Evolutionary conservation across 2,797 vertebrate genomes (phyloP).

Genomic region (Darevskia mixta): DNA sequence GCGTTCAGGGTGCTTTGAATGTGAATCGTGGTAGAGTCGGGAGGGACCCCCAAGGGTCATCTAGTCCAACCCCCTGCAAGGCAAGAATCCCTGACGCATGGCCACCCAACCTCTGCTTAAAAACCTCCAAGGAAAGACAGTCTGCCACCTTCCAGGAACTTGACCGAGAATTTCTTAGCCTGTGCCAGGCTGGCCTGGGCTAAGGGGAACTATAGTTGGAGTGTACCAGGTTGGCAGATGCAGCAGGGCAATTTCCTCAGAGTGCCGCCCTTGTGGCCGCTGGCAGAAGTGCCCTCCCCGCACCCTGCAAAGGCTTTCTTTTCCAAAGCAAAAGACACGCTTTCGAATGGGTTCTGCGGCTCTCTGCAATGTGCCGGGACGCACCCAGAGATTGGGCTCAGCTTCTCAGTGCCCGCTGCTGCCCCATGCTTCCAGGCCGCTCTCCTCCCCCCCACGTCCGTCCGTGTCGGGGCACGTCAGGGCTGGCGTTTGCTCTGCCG

Average conservation of each 20-base stretch:
- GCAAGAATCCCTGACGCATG: too few species aligned
- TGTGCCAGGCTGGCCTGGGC: too few species aligned
- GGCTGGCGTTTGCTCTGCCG: background rate
- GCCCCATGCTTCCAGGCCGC: background rate
- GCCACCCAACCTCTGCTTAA: too few species aligned
- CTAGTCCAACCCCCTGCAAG: too few species aligned
- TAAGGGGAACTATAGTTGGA: too few species aligned
- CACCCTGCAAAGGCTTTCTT: background rate
- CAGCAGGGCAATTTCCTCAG: background rate
- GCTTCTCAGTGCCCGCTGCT: background rate
- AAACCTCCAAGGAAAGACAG: too few species aligned
- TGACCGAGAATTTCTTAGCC: too few species aligned
- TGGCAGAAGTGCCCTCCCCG: background rate
- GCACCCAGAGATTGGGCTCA: fast-evolving
- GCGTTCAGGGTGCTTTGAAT: too few species aligned
- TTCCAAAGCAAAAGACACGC: background rate
- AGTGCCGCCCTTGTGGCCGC: too few species aligned
- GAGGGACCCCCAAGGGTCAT: too few species aligned
- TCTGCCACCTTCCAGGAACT: too few species aligned
- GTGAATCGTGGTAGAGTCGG: too few species aligned
- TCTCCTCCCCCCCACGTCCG: background rate
- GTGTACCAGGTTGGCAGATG: background rate
- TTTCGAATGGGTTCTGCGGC: fast-evolving
- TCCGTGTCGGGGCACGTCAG: background rate
- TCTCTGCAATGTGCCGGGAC: background rate